Conservation (phyloP, 2,113 vertebrate genomes). For the Varanus salvator region DNA sequence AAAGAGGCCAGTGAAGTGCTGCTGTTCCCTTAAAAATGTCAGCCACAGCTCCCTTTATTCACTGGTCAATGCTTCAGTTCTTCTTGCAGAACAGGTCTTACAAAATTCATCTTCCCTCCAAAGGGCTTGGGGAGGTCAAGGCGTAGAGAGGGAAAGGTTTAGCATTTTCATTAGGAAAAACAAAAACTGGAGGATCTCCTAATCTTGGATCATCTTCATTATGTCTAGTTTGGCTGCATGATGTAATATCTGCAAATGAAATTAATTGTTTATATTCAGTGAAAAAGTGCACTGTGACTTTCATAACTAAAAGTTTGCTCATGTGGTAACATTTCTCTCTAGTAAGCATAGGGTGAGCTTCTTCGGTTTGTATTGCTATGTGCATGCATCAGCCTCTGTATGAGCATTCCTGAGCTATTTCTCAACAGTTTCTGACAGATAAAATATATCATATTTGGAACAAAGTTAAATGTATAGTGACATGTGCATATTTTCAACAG, state of each 20-base stretch:
- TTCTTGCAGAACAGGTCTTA: neutral
- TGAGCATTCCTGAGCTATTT: conserved; percentile 36
- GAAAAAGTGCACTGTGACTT: neutral
- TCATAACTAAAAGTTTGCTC: neutral
- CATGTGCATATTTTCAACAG: conserved; percentile 12
- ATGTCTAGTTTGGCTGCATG: neutral
- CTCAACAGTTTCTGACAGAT: conserved; percentile 36
- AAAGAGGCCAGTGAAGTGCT: neutral
- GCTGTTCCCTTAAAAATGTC: neutral
- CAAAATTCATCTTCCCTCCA: too few relatives aligned
- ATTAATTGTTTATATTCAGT: neutral
- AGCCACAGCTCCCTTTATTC: neutral
- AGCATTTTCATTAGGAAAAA: neutral
- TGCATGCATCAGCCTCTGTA: conserved; percentile 9
- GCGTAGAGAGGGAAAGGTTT: neutral
- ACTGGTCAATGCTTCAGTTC: neutral
- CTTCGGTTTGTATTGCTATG: neutral
- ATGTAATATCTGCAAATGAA: neutral
- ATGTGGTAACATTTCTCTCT: neutral
- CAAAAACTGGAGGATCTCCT: neutral
- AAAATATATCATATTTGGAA: conserved; percentile 41
- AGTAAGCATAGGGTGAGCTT: neutral
- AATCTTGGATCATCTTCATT: neutral
- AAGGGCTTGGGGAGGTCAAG: neutral
- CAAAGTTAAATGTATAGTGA: conserved; percentile 38